These are phyloP conservation scores for Caradrina kadenii DNA, from an alignment of 2,888 invertebrate species.

Conservation along the genomic window DNA sequence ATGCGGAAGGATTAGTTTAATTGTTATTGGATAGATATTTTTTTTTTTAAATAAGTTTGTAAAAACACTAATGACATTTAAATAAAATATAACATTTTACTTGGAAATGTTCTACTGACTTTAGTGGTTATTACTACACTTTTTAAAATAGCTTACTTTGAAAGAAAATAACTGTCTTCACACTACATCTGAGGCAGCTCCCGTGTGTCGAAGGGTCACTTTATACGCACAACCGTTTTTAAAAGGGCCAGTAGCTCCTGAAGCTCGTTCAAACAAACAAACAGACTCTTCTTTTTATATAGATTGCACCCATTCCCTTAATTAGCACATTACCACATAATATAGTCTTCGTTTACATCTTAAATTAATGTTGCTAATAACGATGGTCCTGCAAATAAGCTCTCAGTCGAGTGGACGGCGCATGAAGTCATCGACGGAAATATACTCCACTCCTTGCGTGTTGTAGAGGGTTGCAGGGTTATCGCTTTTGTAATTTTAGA, in stretches of 20 bases:
- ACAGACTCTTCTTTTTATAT: too few species aligned
- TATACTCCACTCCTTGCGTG: slow-evolving; percentile 54
- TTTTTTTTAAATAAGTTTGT: too few species aligned
- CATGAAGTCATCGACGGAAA: slow-evolving; percentile 83
- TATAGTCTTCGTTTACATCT: slow-evolving; percentile 16
- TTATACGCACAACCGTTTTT: too few species aligned
- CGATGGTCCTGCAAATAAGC: slow-evolving; percentile 75
- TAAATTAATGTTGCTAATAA: slow-evolving; percentile 68
- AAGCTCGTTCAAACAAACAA: too few species aligned
- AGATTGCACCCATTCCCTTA: slow-evolving; percentile 22
- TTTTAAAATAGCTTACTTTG: slow-evolving; percentile 4
- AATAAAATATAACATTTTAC: too few species aligned
- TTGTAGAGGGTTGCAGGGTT: slow-evolving; percentile 58
- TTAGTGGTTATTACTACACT: background rate
- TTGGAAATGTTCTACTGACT: background rate
- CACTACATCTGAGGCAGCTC: too few species aligned
- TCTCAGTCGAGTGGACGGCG: slow-evolving; percentile 72
- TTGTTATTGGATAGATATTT: too few species aligned
- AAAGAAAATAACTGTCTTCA: slow-evolving; percentile 16
- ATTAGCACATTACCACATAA: slow-evolving; percentile 38
- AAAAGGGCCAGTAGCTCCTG: too few species aligned
- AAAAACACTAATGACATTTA: too few species aligned
- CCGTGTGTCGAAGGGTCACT: too few species aligned
- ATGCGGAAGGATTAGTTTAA: too few species aligned
- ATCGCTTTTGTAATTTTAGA: slow-evolving; percentile 49